Percentiles rank a stretch among this genome's conserved stretches.
Evolutionary conservation across 1,140 invertebrate species (phyloP).

Genomic region (Battus philenor): DNA sequence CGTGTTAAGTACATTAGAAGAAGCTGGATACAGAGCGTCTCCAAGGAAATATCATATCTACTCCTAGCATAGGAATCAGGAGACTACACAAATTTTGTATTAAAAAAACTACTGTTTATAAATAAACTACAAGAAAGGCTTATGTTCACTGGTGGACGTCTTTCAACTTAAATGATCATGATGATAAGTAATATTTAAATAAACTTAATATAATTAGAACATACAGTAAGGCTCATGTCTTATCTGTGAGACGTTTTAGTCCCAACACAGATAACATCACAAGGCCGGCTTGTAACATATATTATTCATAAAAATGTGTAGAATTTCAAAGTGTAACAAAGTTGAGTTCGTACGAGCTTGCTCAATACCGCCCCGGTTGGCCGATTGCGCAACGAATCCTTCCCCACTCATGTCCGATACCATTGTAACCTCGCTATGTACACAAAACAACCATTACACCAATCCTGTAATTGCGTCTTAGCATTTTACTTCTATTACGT

Average conservation of each 20-base stretch:
- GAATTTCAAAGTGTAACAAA: constrained; percentile 5
- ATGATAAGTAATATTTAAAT: background rate
- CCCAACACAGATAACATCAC: too few species aligned
- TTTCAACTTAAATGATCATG: too few species aligned
- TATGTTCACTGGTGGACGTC: too few species aligned
- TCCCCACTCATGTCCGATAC: constrained; percentile 14
- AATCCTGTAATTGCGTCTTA: constrained; percentile 14
- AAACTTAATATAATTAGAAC: background rate
- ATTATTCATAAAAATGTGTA: too few species aligned
- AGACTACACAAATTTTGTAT: too few species aligned
- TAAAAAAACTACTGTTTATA: too few species aligned
- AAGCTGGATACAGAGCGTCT: too few species aligned
- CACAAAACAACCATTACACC: constrained; percentile 14
- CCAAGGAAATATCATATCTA: too few species aligned
- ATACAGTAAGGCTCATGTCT: background rate
- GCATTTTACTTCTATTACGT: constrained; percentile 15
- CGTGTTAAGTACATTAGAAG: too few species aligned
- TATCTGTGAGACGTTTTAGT: background rate
- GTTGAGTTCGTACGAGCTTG: background rate
- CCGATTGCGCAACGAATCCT: constrained; percentile 7
- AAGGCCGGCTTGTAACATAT: too few species aligned
- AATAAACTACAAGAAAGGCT: too few species aligned
- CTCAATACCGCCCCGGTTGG: constrained; percentile 7
- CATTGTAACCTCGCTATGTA: constrained; percentile 7
- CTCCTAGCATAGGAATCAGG: too few species aligned